Base-by-base conservation (phyloP, 2,113 vertebrate species). In the Eudyptes chrysolophus region DNA sequence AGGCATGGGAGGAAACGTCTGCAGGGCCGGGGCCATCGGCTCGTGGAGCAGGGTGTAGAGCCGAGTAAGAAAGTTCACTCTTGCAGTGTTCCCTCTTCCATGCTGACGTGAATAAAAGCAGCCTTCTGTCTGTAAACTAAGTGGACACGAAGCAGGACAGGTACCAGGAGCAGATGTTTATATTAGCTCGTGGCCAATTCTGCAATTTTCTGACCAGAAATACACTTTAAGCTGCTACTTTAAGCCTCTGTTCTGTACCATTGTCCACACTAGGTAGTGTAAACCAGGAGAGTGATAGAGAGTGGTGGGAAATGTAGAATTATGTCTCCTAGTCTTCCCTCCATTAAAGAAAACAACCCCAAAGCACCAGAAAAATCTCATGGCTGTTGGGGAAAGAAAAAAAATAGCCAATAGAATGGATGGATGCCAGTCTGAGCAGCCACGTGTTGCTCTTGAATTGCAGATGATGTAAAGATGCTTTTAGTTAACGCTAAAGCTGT, bases 131-230 rank as follows among this genome's bases (percentile, higher is more conserved):
- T 61, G 70, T 94, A 84, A 92, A 90, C 89, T 92, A 75, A 90
- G 62, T 69, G 87, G 95, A 94, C 75, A 19, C 84, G 75, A 97
- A 96, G 82, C 95, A 97, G 80, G 91, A 66, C 88, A 88, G 84
- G 75, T 92, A 94, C 79, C 89, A 76, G 91, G 95, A 97, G 65
- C 94, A 96, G 95, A 87, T 97, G 93, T 97, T 97, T 97, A n/a
- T 86, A 36, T 97, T 96, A 97, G 61, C 83, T 95, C 13, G 9
- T 87, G 95, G 95, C 87, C 85, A 96, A 49, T 92, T 96, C 94
- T 94, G 62, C 42, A 64, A 29, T 89, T 96, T 97, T 95, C 60
- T 95, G 89, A 87, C 85, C 76, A 87, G 93, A 97, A 94, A 71
- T 58, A 78, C 76, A 54, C 90, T 97, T 87, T 62, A 95, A 96